phyloP scores from a whole-genome alignment of 2,113 vertebrate species.

The Naja naja region DNA sequence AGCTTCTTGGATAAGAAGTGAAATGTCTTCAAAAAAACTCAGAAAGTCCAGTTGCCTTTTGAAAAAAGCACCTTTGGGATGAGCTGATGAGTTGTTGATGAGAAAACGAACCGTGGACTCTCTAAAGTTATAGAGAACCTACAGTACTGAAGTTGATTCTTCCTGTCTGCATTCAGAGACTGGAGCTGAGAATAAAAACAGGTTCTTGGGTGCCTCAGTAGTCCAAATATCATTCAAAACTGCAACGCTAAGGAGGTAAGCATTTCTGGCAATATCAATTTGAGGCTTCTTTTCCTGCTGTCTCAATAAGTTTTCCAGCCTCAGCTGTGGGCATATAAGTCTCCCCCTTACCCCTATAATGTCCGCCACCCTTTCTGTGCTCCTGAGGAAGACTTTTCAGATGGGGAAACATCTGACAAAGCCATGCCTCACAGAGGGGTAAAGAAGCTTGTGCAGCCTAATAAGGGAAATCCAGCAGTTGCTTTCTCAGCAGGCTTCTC shows the following conservation, averaged over 20 bases:
- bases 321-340: not conserved
- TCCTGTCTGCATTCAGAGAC: not conserved
- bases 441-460: not conserved
- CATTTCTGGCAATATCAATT: not conserved
- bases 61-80: too few relatives aligned
- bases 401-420: not conserved
- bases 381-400: not conserved
- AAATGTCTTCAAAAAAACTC: too few relatives aligned
- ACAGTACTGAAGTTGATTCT: not conserved
- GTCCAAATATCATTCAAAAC: not conserved
- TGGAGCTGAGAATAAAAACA: not conserved
- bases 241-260: not conserved
- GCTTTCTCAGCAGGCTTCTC: not conserved
- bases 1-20: too few relatives aligned
- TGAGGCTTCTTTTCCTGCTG: not conserved
- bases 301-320: not conserved
- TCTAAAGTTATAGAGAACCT: not conserved
- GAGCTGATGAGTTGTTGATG: not conserved
- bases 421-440: not conserved
- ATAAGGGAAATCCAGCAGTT: not conserved
- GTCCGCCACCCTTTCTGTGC: not conserved
- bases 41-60: too few relatives aligned
- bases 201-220: not conserved
- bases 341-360: not conserved
- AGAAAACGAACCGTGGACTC: not conserved